Evolutionary conservation across 2,797 vertebrate genomes (phyloP).

Genomic region (Anguilla anguilla): DNA sequence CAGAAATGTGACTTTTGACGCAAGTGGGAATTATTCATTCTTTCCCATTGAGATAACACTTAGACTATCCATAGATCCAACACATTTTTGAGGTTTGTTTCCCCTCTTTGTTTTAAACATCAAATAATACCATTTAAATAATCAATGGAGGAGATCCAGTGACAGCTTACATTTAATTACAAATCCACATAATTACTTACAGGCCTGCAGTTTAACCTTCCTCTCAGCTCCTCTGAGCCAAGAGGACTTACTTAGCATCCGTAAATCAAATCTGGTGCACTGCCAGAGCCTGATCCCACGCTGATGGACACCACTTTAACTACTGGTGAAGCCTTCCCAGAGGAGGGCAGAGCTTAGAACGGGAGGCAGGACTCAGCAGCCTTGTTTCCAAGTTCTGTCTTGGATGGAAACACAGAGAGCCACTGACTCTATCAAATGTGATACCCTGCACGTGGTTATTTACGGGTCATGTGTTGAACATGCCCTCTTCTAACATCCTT

Average conservation of each 20-base stretch:
- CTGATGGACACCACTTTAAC: slow-evolving; percentile 16
- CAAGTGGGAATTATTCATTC: not conserved
- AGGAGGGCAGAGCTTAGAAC: not conserved
- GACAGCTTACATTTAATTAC: not conserved
- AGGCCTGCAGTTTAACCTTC: slow-evolving; percentile 17
- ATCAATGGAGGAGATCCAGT: slow-evolving; percentile 14
- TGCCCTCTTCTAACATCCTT: not conserved
- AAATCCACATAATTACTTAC: slow-evolving; percentile 23
- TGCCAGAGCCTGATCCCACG: slow-evolving; percentile 22
- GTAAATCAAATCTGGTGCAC: slow-evolving; percentile 29
- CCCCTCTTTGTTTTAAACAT: not conserved
- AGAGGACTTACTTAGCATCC: slow-evolving; percentile 10
- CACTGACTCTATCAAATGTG: slow-evolving; percentile 1
- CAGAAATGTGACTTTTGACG: not conserved
- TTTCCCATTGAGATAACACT: not conserved
- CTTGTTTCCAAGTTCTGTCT: slow-evolving; percentile 14
- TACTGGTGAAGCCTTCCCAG: slow-evolving; percentile 11
- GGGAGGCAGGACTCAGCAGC: not conserved
- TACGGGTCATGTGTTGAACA: not conserved
- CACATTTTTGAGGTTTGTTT: not conserved
- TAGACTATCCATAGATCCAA: not conserved
- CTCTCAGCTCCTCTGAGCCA: slow-evolving; percentile 18
- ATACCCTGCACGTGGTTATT: not conserved
- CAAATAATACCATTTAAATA: not conserved
- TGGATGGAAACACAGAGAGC: slow-evolving; percentile 31